Evolutionary conservation across 1,140 invertebrate genomes (phyloP).

Genomic region (Babylonia areolata): DNA sequence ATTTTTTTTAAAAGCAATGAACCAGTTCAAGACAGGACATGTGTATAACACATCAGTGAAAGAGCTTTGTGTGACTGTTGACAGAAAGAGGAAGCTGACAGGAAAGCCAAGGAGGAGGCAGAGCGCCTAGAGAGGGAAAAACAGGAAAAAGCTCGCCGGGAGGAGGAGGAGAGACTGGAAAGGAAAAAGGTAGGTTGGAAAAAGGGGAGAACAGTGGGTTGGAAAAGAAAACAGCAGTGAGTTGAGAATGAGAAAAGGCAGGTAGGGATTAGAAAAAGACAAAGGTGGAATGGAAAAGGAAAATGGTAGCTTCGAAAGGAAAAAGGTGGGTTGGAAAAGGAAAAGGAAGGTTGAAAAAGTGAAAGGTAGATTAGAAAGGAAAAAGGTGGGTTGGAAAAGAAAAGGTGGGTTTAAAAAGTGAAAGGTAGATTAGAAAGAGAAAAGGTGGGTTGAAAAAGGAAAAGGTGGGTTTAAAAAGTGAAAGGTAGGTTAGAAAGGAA

Average conservation of each 20-base stretch:
- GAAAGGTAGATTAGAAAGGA: constrained; percentile 58
- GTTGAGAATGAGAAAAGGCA: too few relatives aligned
- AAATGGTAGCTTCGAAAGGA: too few relatives aligned
- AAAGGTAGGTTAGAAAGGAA: too few relatives aligned
- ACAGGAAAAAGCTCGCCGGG: constrained; percentile 63
- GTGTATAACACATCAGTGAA: too few relatives aligned
- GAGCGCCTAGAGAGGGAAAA: constrained; percentile 67
- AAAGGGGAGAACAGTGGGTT: background rate
- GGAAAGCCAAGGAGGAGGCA: constrained; percentile 68
- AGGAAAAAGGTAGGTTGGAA: constrained; percentile 67
- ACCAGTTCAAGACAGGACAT: too few relatives aligned
- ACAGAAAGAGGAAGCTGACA: constrained; percentile 72
- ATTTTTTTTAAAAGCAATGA: too few relatives aligned
- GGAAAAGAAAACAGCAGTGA: too few relatives aligned
- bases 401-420: background rate
- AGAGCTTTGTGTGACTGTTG: background rate
- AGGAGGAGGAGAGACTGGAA: constrained; percentile 70
- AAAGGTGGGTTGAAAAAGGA: too few relatives aligned
- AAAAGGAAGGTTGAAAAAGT: constrained; percentile 69
- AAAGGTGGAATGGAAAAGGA: too few relatives aligned
- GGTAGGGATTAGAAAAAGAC: background rate
- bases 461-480: too few relatives aligned
- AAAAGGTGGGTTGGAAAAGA: background rate
- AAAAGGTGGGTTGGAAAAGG: too few relatives aligned
- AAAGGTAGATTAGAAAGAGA: background rate